phyloP scores from a whole-genome alignment of 2,113 vertebrate species.

The Tenebrosternarchus preto region DNA sequence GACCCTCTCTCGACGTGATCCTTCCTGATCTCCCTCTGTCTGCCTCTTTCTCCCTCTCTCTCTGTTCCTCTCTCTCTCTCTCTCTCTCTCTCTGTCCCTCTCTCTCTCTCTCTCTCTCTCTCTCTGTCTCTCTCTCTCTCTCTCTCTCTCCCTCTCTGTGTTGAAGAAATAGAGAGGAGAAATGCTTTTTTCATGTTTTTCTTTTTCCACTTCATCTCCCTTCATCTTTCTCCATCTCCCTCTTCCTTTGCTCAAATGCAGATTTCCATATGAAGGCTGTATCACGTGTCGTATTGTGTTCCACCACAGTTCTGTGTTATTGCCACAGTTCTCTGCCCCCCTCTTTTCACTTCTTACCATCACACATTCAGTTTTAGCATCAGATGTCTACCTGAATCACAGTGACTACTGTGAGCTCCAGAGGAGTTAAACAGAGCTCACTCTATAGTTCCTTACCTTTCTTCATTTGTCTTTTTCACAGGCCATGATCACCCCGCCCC shows the following conservation, averaged over 20 bases:
- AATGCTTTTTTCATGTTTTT: background rate
- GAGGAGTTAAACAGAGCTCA: too few species aligned
- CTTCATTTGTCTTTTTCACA: too few species aligned
- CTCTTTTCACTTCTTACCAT: background rate
- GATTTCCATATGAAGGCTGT: background rate
- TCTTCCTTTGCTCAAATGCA: constrained; percentile 11
- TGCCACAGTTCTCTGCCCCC: background rate
- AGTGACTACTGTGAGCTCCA: background rate
- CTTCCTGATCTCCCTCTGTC: constrained; percentile 16
- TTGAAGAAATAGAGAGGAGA: background rate
- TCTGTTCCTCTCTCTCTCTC: constrained; percentile 47
- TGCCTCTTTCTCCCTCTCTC: constrained; percentile 25
- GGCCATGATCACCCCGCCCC: too few species aligned
- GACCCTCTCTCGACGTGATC: background rate
- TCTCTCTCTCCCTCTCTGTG: background rate
- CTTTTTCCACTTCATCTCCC: background rate
- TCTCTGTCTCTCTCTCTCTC: constrained; percentile 48
- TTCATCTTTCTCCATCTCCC: constrained; percentile 14
- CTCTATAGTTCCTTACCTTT: too few species aligned
- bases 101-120: constrained; percentile 31
- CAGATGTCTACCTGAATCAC: background rate
- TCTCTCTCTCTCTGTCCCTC: constrained; percentile 3
- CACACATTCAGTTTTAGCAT: background rate
- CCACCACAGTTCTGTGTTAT: background rate
- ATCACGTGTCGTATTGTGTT: background rate